These are phyloP conservation scores for Drosophila ercepeae DNA, from an alignment of 1,140 invertebrate genomes.

Conservation along the genomic window DNA sequence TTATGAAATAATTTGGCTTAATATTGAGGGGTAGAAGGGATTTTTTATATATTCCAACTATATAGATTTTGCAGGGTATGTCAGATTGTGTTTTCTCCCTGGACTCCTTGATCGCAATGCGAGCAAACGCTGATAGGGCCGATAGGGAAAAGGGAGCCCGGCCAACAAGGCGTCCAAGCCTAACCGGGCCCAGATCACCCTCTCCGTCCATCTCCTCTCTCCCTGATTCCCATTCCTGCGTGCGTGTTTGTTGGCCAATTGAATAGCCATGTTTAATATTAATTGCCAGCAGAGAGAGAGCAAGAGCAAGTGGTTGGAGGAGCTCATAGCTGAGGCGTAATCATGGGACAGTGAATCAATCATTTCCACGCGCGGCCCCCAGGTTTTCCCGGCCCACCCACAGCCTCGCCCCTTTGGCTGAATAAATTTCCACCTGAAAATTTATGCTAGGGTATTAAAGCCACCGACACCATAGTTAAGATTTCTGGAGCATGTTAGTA, in stretches of 20 bases:
- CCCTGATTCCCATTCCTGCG: background rate
- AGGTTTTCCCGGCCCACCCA: constrained; percentile 50
- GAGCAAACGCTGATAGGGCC: constrained; percentile 36
- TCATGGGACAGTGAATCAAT: constrained; percentile 64
- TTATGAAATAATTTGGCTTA: background rate
- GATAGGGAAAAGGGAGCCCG: constrained; percentile 27
- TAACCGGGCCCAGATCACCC: constrained; percentile 24
- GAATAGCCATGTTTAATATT: constrained; percentile 69
- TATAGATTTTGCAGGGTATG: constrained; percentile 4
- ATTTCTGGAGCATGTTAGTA: constrained; percentile 37
- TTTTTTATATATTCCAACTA: too few relatives aligned
- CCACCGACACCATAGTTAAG: constrained; percentile 35
- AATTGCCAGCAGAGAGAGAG: constrained; percentile 57
- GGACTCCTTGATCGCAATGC: constrained; percentile 19
- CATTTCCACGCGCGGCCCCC: constrained; percentile 66
- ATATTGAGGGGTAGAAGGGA: too few relatives aligned
- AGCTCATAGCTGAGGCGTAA: constrained; percentile 49
- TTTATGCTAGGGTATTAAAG: constrained; percentile 23
- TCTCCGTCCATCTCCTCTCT: too few relatives aligned
- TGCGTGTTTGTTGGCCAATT: constrained; percentile 53
- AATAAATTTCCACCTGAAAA: constrained; percentile 25
- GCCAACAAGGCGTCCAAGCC: constrained; percentile 27
- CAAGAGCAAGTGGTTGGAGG: constrained; percentile 36
- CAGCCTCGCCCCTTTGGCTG: constrained; percentile 18
- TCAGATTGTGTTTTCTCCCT: background rate